A percentile compares a stretch with the other conserved stretches of the same genome.
These are phyloP conservation scores for Mionectes olivaceus DNA, from an alignment of 2,797 vertebrate species.

Conservation along the genomic window DNA sequence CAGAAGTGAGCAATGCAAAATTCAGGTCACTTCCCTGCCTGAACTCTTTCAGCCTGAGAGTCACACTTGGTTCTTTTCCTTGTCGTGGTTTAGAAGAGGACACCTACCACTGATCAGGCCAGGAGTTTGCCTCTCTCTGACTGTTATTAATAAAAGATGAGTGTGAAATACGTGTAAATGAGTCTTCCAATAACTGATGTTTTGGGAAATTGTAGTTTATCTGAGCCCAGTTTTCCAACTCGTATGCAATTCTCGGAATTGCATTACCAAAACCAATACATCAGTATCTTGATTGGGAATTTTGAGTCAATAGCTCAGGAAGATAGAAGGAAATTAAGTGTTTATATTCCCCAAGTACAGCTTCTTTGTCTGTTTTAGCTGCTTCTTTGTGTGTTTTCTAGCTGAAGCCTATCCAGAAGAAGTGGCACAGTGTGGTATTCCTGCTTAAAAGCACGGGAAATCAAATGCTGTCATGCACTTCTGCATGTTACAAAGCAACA, in stretches of 20 bases:
- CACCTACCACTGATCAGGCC: neutral
- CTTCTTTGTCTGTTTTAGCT: neutral
- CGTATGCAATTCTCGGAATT: neutral
- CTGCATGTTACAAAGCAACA: neutral
- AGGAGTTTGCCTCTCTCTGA: neutral
- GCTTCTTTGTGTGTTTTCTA: neutral
- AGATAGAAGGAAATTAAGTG: neutral
- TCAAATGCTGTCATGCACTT: neutral
- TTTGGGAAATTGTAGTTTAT: neutral
- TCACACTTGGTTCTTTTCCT: neutral
- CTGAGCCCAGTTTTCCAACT: neutral
- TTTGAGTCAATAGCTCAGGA: neutral
- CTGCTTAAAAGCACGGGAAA: neutral
- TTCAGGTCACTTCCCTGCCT: neutral
- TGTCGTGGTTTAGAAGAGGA: neutral
- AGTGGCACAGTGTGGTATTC: neutral
- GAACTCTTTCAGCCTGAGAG: neutral
- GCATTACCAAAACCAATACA: neutral
- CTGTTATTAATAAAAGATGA: neutral
- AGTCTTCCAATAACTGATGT: neutral
- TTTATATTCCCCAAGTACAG: neutral
- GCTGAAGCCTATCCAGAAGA: neutral
- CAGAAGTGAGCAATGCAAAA: neutral
- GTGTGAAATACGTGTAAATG: neutral
- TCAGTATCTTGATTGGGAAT: neutral